Base-by-base conservation (phyloP, 2,797 vertebrate genomes). In the Epinephelus malabaricus region DNA sequence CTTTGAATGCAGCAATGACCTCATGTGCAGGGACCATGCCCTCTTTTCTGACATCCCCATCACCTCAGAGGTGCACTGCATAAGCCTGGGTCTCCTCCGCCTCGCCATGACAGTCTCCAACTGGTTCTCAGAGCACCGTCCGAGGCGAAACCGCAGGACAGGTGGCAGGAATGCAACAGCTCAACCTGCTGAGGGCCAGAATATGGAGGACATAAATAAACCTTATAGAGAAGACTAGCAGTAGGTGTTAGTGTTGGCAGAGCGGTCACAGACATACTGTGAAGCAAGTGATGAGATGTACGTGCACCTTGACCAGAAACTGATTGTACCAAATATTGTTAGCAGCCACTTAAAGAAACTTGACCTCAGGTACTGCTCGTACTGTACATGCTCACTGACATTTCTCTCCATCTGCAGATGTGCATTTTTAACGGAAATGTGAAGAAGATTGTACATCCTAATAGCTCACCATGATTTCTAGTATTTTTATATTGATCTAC, bases 41-140 rank as follows among this genome's bases (percentile, higher is more conserved):
- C 95, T 98, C 64, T 98, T 98, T 72, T 88, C 96, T 0, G 97
- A 98, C 85, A 96, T 98, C 77, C 87, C 96, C 0, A 92, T 96
- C 55, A 93, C 96, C 8, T 96, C 95, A 0, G 95, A 96, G 5
- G 92, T 96, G 19, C 95, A 96, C 85, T 95, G 95, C 85, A 89
- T 96, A 77, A 95, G 92, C 78, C 73, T 96, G 82, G 94, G 95
- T n/a, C 45, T 96, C 81, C 92, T 93, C 54, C 95, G 95, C 34
- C 88, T 95, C 0, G 94, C 94, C 86, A 95, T 95, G 93, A 93
- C 92, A 2, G 72, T 96, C 76, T 86, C 95, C 73, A 95, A 95
- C 75, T 96, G 95, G 95, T 91, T 96, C 73, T 93, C 95, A 9
- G 93, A 95, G 85, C 92, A 94, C 68, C 92, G 95, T 19, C 94